Base-by-base conservation (phyloP, 2,888 invertebrate genomes). In the Hirudinaria manillensis region DNA sequence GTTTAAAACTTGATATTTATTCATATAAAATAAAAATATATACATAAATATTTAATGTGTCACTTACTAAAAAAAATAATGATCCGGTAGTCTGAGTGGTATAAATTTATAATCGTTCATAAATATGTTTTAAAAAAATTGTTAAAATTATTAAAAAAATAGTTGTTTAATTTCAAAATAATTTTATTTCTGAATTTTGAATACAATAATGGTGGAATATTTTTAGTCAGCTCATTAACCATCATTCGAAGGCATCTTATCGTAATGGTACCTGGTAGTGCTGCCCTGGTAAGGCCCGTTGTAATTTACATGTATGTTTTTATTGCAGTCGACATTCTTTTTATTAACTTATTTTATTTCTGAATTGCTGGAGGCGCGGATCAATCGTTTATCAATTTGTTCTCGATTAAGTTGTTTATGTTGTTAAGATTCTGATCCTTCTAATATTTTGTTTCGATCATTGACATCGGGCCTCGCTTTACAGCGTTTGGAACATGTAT, bases 261-360 rank as follows among this genome's bases (percentile, higher is more conserved):
- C 29, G 61, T 61, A 61, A 61, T 61, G 61, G 61, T 61, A 61
- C 61, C 61, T 61, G 61, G 61, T 27, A 29, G 61, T 27, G n/a
- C 61, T 27, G 61, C 61, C 61, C 61, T 61, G 61, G 61, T 61
- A 61, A 29, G 29, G 61, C 24, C 29, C 3, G 61, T 27, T 61
- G 29, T 61, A 61, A 19, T 19, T 27, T 61, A 61, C n/a, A 61
- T 61, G 61, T n/a, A 16, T 56, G 61, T 61, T 16, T 61, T 24
- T 61, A 61, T 61, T 61, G n/a, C 19, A 61, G 10, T 61, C 29
- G 29, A 61, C 29, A 61, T 61, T 61, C 24, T 61, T 19, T 61
- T 29, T n/a, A 61, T 45, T 21, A 29, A 21, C 61, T 61, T 61
- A n/a, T 61, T 24, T 61, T 61, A 1, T n/a, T 24, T 61, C 61